Conservation (phyloP, 2,797 vertebrate species). For the Schizopygopsis pylzovi region DNA sequence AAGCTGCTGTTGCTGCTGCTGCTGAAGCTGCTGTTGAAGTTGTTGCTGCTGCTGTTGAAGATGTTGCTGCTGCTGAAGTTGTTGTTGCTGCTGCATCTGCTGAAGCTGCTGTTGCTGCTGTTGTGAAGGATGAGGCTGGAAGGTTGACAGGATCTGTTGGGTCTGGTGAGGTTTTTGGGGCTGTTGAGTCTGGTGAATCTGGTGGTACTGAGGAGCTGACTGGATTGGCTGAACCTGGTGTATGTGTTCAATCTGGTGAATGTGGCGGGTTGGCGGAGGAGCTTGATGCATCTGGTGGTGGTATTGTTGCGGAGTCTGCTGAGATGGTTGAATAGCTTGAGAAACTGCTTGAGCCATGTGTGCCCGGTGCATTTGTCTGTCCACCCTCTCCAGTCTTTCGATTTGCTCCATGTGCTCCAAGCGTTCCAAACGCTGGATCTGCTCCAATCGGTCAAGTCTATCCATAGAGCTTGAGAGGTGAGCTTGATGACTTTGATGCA, state of each 20-base stretch:
- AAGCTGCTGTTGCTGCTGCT: not conserved
- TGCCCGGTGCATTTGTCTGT: conserved; percentile 47
- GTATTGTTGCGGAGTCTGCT: conserved; percentile 66
- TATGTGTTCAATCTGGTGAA: conserved; percentile 79
- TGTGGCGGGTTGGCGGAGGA: conserved; percentile 70
- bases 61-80: conserved; percentile 29
- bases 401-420: conserved; percentile 53
- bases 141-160: conserved; percentile 73
- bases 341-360: conserved; percentile 67
- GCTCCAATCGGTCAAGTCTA: conserved; percentile 57
- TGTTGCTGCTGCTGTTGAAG: not conserved
- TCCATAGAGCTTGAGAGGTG: conserved; percentile 66
- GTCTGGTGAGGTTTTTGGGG: conserved; percentile 78
- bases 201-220: conserved; percentile 74
- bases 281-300: conserved; percentile 51
- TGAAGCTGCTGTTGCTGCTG: conserved; percentile 26
- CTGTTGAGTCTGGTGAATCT: conserved; percentile 67
- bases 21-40: conserved; percentile 17
- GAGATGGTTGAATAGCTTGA: conserved; percentile 69
- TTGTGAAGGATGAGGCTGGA: conserved; percentile 69
- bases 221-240: conserved; percentile 73
- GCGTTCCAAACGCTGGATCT: conserved; percentile 52
- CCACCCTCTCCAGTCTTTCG: conserved; percentile 55
- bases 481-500: conserved; percentile 73
- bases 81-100: conserved; percentile 35